A percentile compares a stretch with the other conserved stretches of the same genome.
Evolutionary conservation across 2,113 vertebrate genomes (phyloP).

Genomic region (Sapajus apella): DNA sequence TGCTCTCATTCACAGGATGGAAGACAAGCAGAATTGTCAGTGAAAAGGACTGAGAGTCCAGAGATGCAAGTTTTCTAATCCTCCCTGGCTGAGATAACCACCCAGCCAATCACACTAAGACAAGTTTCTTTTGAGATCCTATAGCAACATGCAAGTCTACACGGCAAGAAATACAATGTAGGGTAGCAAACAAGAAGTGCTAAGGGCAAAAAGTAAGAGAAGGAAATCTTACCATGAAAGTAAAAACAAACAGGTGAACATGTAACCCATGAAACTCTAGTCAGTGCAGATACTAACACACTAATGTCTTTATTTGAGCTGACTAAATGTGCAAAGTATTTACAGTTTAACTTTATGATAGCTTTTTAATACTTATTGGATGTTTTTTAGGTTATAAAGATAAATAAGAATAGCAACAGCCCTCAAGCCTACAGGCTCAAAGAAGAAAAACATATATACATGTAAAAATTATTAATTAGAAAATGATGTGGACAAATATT

Average conservation of each 20-base stretch:
- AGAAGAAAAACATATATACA: conserved; percentile 1
- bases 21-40: background rate
- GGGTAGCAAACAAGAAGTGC: background rate
- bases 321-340: background rate
- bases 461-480: background rate
- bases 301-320: background rate
- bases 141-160: background rate
- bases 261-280: background rate
- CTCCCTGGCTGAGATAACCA: conserved; percentile 1
- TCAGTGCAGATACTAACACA: background rate
- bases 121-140: background rate
- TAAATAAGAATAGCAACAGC: conserved; percentile 31
- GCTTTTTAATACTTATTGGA: background rate
- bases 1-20: background rate
- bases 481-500: conserved; percentile 32
- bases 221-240: background rate
- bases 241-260: background rate
- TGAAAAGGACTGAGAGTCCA: background rate
- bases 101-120: background rate
- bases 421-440: conserved; percentile 10
- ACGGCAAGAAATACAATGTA: background rate
- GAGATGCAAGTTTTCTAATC: conserved; percentile 10
- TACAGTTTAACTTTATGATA: conserved; percentile 5
- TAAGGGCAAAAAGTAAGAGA: background rate
- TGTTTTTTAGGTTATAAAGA: background rate